Evolutionary conservation across 2,888 invertebrate genomes (phyloP), one percentile per base, ranked within the genome.

Genomic region (Lordiphosa fenestrarum): DNA sequence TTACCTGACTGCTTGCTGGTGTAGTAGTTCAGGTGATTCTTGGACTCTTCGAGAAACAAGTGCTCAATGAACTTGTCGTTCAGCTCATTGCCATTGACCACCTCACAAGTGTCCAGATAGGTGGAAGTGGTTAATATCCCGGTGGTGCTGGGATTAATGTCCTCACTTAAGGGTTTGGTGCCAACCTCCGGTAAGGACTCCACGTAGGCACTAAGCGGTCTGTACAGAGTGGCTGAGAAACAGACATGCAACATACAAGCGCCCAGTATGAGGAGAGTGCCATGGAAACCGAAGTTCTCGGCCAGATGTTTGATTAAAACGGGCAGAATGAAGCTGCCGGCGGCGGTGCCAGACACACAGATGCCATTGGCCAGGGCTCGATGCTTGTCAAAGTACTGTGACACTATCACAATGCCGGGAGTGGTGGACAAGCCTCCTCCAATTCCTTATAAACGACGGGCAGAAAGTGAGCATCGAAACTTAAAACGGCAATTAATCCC

Each of bases 381-480:
- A 88, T 94, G 94, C 80, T 93, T 94, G 75, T 94, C 94, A 76
- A 95, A 95, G 83, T 95, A 95, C 67, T 94, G 94, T 0, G 94
- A 94, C 0, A 95, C 95, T 60, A 95, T 94, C 6, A 95, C 94
- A 50, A 95, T 94, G 0, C 95, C 95, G 0, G 95, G 95, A 0
- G 95, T 95, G 1, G 95, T 95, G 0, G 94, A 94, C 0, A 95
- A 90, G 0, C 95, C 95, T 0, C 94, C 94, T 0, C 95, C 95
- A 54, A 94, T 93, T 36, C 95, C 95, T 92, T 6, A 13, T 10
- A 36, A 9, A 35, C 5, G 6, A 6, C 6, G 25, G 2, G 6
- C 7, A 25, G 7, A 25, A 7, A 30, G 30, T 30, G 30, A 30
- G 10, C 10, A 30, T 9, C 7, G 9, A 2, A 30, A 30, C 3